These are phyloP conservation scores for Drosophila pallidifrons DNA, from an alignment of 1,140 invertebrate species.

Conservation along the genomic window DNA sequence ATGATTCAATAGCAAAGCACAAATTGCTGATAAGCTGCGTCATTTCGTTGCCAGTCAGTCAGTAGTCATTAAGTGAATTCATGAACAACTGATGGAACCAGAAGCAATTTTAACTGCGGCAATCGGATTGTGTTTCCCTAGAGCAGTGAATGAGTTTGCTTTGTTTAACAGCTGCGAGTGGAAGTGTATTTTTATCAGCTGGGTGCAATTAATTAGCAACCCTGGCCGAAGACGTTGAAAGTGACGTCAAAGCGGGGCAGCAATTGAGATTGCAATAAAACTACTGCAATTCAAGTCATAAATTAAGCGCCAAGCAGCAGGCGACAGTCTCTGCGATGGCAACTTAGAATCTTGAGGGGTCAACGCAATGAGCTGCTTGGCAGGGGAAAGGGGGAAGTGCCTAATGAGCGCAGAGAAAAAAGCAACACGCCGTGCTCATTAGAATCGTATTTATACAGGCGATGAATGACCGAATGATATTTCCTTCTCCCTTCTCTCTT, in stretches of 20 bases:
- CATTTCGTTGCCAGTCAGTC: constrained; percentile 2
- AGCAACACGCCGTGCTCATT: constrained; percentile 45
- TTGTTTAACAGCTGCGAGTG: constrained; percentile 10
- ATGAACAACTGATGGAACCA: constrained; percentile 19
- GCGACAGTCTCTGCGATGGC: constrained; percentile 20
- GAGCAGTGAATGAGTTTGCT: constrained; percentile 41
- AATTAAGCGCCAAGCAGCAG: constrained; percentile 38
- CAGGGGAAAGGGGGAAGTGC: not conserved
- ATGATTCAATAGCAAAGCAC: constrained; percentile 10
- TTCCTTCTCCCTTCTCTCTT: not conserved
- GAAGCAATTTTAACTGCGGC: not conserved
- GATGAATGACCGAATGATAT: constrained; percentile 32
- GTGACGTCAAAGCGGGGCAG: constrained; percentile 34
- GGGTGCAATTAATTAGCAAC: constrained; percentile 41
- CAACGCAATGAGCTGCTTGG: not conserved
- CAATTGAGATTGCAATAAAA: constrained; percentile 36
- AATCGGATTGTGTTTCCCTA: constrained; percentile 4
- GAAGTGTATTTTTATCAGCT: constrained; percentile 40
- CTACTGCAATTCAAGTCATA: constrained; percentile 47
- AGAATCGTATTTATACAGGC: constrained; percentile 49
- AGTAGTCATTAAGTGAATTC: constrained; percentile 3
- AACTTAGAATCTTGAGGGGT: not conserved
- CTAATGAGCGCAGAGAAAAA: constrained; percentile 43
- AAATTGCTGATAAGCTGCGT: constrained; percentile 25
- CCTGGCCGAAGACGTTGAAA: constrained; percentile 8